phyloP scores from a whole-genome alignment of 2,797 vertebrate species.

The Zenarchopterus dispar region DNA sequence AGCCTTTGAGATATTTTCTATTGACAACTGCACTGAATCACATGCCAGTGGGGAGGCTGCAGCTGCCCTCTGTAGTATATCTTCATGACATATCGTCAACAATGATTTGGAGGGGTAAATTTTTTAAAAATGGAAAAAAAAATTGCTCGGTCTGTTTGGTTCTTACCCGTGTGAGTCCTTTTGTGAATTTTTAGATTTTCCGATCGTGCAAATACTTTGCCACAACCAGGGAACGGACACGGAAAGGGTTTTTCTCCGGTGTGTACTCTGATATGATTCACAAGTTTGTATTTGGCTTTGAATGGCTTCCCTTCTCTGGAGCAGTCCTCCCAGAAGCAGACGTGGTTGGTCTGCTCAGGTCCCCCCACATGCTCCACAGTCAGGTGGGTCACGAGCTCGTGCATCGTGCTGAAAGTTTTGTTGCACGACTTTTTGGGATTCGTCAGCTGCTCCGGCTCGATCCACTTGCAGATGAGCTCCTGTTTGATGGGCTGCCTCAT shows the following conservation, averaged over 20 bases:
- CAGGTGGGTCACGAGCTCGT: slow-evolving; percentile 94
- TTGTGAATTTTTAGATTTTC: slow-evolving; percentile 97
- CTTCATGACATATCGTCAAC: slow-evolving; percentile 45
- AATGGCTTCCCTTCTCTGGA: slow-evolving; percentile 91
- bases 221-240: slow-evolving; percentile 93
- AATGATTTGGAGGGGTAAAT: slow-evolving; percentile 17
- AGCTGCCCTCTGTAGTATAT: slow-evolving; percentile 50
- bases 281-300: slow-evolving; percentile 97
- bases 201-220: slow-evolving; percentile 93
- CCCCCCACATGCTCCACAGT: slow-evolving; percentile 94
- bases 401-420: slow-evolving; percentile 99
- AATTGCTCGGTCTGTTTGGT: neutral
- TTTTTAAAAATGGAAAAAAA: neutral
- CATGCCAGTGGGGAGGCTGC: slow-evolving; percentile 36
- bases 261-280: slow-evolving; percentile 94
- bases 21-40: slow-evolving; percentile 49
- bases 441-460: slow-evolving; percentile 96
- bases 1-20: slow-evolving; percentile 43
- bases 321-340: slow-evolving; percentile 96
- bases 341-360: slow-evolving; percentile 91
- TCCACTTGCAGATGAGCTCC: slow-evolving; percentile 98
- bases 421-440: slow-evolving; percentile 98
- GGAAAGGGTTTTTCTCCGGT: slow-evolving; percentile 95
- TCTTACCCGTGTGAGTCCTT: slow-evolving; percentile 93
- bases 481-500: slow-evolving; percentile 98